Base-by-base conservation (phyloP, 2,888 invertebrate species). In the Agrilus cyanescens region DNA sequence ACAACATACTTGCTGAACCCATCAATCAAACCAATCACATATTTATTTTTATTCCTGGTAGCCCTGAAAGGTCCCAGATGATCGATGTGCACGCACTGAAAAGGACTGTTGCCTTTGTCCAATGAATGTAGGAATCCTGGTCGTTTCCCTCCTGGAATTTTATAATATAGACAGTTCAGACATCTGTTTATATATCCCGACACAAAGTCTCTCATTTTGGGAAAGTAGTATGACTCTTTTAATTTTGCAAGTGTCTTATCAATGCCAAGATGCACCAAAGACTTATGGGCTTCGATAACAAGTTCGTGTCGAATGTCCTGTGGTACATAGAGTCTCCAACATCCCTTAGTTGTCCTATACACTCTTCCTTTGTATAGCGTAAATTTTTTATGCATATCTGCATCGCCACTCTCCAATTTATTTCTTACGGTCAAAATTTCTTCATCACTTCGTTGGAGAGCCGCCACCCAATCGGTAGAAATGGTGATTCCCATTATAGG, bases 11-110 rank as follows among this genome's bases (percentile, higher is more conserved):
- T 45, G 15, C 33, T 45, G 39, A 65, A 65, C 0, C 49, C 58
- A 39, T 63, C 63, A 2, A 65, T 55, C 2, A 59, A 43, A 2
- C 51, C 56, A n/a, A 65, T 39, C 13, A 62, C 34, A 31, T 62
- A 51, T 8, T 48, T 50, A 41, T 63, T 63, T 10, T 55, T 53
- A 1, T 45, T 51, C 10, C 44, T 51, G 36, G 56, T 60, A 12
- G 46, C 55, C 3, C 57, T 50, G 45, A 65, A 66, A 8, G 62
- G 64, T 2, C 63, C 63, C 6, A 66, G 44, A 45, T 67, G 65
- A 47, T 67, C 65, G 0, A 66, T 37, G 45, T 66, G 63, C 12
- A 67, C 16, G 0, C 61, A 64, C 38, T 65, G 58, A 34, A 67
- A 65, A 0, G 64, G 62, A 2, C 55, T 50, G 2, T 51, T 45